Conservation (phyloP, 2,888 invertebrate genomes). For the Pristionchus entomophagus region DNA sequence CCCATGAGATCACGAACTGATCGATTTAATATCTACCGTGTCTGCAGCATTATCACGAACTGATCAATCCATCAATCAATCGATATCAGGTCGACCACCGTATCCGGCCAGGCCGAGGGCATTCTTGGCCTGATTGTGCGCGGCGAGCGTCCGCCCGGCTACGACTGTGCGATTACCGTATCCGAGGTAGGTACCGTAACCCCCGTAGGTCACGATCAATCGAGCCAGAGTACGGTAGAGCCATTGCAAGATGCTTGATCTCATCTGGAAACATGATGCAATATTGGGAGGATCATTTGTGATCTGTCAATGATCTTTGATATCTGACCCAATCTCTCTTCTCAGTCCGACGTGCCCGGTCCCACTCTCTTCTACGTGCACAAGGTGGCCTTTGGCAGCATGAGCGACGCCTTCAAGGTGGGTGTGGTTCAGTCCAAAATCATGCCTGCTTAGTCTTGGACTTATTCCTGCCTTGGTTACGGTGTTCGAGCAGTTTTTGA, state of each 20-base stretch:
- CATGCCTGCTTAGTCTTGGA: too few species aligned
- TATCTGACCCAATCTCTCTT: not conserved
- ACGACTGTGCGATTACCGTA: conserved; percentile 42
- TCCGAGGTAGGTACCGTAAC: conserved; percentile 16
- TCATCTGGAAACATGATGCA: too few species aligned
- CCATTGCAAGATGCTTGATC: too few species aligned
- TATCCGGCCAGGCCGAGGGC: not conserved
- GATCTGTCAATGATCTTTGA: not conserved
- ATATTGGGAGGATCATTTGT: too few species aligned
- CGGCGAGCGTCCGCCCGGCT: conserved; percentile 39
- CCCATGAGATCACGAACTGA: too few species aligned
- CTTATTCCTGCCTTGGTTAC: too few species aligned
- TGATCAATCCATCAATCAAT: not conserved
- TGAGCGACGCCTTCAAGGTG: conserved; percentile 26
- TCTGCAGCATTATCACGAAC: not conserved
- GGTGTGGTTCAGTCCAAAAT: not conserved
- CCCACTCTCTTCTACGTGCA: conserved; percentile 39
- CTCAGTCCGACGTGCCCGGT: conserved; percentile 4
- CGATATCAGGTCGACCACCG: not conserved
- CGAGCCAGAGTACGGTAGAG: too few species aligned
- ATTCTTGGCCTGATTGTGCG: conserved; percentile 24
- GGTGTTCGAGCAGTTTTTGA: too few species aligned
- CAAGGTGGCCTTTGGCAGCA: conserved; percentile 41
- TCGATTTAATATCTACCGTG: too few species aligned
- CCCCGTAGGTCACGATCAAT: too few species aligned